Conservation (phyloP, 2,888 invertebrate genomes). For the Entomobrya multifasciata region DNA sequence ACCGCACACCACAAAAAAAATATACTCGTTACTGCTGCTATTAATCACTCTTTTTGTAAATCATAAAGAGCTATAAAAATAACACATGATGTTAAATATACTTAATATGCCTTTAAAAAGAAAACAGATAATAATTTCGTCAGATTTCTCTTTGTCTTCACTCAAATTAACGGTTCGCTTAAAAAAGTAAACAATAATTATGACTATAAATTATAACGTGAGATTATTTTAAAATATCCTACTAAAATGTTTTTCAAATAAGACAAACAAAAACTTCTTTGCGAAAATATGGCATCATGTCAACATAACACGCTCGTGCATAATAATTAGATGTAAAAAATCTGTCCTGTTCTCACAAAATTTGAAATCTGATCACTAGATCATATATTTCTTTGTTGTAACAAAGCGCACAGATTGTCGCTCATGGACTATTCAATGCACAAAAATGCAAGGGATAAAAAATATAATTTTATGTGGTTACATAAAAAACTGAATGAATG, state of each 20-base stretch:
- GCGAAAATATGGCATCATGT: no score
- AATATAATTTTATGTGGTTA: constrained; percentile 7
- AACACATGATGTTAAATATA: not conserved
- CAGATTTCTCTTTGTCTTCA: constrained; percentile 7
- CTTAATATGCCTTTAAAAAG: not conserved
- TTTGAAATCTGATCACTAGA: constrained; percentile 41
- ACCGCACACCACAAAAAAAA: no score
- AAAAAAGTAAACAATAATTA: constrained; percentile 8
- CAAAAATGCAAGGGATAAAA: not conserved
- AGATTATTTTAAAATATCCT: not conserved
- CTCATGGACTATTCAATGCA: no score
- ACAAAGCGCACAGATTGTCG: no score
- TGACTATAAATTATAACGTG: no score
- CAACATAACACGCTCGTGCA: no score
- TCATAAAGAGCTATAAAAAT: not conserved
- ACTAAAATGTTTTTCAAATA: constrained; percentile 4
- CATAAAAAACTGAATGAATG: constrained; percentile 8
- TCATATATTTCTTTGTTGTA: no score
- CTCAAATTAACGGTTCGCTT: not conserved
- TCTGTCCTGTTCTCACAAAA: not conserved
- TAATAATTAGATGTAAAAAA: not conserved
- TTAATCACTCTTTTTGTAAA: not conserved
- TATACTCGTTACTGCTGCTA: no score
- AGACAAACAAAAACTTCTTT: no score
- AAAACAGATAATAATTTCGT: not conserved